Evolutionary conservation across 2,888 invertebrate genomes (phyloP).

Genomic region (Lutraria lutraria): DNA sequence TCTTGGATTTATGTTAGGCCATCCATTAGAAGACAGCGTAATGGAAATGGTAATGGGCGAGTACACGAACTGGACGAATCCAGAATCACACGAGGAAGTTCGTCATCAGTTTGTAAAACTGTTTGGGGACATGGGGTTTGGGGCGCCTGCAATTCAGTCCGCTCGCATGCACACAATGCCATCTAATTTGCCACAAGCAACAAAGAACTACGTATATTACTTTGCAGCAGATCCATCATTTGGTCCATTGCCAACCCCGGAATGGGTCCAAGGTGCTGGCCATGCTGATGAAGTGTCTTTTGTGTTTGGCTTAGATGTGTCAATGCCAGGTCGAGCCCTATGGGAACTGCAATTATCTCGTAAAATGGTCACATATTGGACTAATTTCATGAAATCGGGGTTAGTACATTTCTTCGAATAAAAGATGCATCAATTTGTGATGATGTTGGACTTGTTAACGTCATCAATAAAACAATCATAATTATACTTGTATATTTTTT

Average conservation of each 20-base stretch:
- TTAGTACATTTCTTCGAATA: background rate
- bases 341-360: constrained; percentile 38
- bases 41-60: background rate
- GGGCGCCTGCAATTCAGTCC: background rate
- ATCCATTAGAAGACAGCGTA: background rate
- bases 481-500: too few relatives aligned
- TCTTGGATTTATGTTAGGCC: background rate
- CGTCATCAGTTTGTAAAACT: background rate
- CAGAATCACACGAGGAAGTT: background rate
- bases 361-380: constrained; percentile 45
- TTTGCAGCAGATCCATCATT: background rate
- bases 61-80: constrained; percentile 13
- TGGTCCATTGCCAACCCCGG: background rate
- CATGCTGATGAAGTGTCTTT: background rate
- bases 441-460: too few relatives aligned
- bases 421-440: too few relatives aligned
- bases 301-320: background rate
- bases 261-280: background rate
- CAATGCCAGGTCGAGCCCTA: background rate
- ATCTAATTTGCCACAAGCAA: too few relatives aligned
- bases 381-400: constrained; percentile 54
- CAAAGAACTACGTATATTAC: background rate
- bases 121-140: background rate
- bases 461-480: too few relatives aligned
- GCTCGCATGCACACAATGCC: background rate